phyloP scores from a whole-genome alignment of 1,140 invertebrate species.

The Anthonomus grandis region DNA sequence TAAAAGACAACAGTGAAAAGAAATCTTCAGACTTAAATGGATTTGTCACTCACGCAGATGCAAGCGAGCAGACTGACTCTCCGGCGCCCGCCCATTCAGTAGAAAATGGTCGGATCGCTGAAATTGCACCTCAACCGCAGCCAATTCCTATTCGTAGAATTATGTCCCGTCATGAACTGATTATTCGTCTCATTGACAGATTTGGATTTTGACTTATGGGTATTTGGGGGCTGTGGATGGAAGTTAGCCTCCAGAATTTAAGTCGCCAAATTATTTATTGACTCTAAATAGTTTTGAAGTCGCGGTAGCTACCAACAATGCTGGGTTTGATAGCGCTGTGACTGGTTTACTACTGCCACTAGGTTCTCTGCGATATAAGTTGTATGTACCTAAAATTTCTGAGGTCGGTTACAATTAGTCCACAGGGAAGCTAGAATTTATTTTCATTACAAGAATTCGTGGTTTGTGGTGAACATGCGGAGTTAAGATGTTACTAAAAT shows the following conservation, averaged over 20 bases:
- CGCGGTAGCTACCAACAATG: conserved; percentile 18
- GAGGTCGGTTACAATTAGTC: too few relatives aligned
- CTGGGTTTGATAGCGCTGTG: conserved; percentile 4
- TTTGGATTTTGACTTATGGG: conserved; percentile 14
- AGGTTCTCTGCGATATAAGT: too few relatives aligned
- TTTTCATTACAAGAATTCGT: too few relatives aligned
- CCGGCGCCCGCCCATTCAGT: conserved; percentile 35
- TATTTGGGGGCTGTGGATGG: conserved; percentile 12
- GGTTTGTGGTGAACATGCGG: too few relatives aligned
- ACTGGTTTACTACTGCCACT: too few relatives aligned
- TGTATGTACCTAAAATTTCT: too few relatives aligned
- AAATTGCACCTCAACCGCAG: too few relatives aligned
- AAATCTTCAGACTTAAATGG: conserved; percentile 33
- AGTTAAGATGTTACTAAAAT: too few relatives aligned
- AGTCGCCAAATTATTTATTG: conserved; percentile 18
- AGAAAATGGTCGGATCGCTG: too few relatives aligned
- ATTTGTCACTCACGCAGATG: conserved; percentile 36
- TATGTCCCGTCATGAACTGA: conserved; percentile 32
- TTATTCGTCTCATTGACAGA: conserved; percentile 20
- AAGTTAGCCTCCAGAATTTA: conserved; percentile 5
- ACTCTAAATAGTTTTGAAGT: conserved; percentile 5
- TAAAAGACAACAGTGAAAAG: conserved; percentile 36
- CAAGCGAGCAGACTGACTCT: conserved; percentile 32
- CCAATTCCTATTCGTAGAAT: too few relatives aligned
- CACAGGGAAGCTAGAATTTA: too few relatives aligned